These are phyloP conservation scores for Taxidea taxus DNA, from an alignment of 2,113 vertebrate genomes.

Conservation along the genomic window DNA sequence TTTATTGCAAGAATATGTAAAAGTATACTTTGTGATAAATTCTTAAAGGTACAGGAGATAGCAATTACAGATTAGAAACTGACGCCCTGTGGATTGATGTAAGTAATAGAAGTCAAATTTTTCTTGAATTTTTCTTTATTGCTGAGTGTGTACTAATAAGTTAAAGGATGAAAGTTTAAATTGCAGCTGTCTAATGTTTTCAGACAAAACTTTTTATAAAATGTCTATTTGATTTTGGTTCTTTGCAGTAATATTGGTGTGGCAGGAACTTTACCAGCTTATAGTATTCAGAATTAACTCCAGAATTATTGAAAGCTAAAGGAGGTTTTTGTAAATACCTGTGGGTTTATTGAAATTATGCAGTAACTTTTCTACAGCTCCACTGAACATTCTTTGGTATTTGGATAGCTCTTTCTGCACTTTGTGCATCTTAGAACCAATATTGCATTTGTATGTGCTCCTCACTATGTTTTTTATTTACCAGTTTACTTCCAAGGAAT, in stretches of 20 bases:
- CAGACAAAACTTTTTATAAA: conserved; percentile 12
- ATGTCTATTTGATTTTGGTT: background rate
- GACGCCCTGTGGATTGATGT: background rate
- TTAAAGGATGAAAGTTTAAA: conserved; percentile 23
- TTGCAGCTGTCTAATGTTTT: background rate
- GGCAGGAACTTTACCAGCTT: background rate
- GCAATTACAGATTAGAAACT: background rate
- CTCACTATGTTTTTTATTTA: conserved; percentile 6
- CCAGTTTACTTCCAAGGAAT: conserved; percentile 6
- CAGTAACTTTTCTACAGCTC: background rate
- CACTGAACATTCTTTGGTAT: background rate
- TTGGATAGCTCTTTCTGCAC: background rate
- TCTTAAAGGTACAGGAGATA: conserved; percentile 5
- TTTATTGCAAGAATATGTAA: background rate
- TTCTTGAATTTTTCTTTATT: background rate
- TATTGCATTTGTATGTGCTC: conserved; percentile 2
- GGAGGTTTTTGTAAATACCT: background rate
- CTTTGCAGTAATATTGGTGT: background rate
- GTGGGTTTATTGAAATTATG: background rate
- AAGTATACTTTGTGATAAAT: background rate
- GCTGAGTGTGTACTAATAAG: background rate
- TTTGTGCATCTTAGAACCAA: background rate
- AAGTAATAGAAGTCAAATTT: background rate
- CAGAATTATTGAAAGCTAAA: conserved; percentile 26
- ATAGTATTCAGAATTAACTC: background rate